Evolutionary conservation across 2,113 vertebrate species (phyloP).

Genomic region (Dolichotis patagonum): DNA sequence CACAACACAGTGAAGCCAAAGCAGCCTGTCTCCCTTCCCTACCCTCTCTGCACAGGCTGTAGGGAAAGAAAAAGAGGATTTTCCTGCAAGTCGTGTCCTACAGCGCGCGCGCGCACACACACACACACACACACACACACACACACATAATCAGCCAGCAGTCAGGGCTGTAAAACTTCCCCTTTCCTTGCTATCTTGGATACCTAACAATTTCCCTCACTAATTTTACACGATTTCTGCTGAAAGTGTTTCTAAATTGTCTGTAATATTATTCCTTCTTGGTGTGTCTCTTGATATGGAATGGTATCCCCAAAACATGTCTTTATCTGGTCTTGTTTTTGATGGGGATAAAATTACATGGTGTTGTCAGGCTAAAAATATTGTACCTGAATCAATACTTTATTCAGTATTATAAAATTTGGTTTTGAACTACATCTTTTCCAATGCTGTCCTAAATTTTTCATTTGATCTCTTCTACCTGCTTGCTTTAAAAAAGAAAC

Average conservation of each 20-base stretch:
- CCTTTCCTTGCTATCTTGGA: background rate
- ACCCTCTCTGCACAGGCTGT: background rate
- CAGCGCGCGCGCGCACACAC: background rate
- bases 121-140: background rate
- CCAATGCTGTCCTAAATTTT: background rate
- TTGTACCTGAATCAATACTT: background rate
- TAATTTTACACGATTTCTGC: background rate
- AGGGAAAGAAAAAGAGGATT: background rate
- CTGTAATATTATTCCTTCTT: background rate
- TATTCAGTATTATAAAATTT: background rate
- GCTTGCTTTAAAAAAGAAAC: slow-evolving; percentile 35
- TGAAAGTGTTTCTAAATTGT: background rate
- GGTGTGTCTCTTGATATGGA: background rate
- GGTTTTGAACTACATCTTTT: slow-evolving; percentile 11
- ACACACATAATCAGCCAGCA: background rate
- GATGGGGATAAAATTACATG: background rate
- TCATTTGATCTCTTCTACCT: background rate
- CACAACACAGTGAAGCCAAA: background rate
- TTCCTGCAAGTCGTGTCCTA: background rate
- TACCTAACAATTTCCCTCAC: background rate
- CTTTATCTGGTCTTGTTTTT: slow-evolving; percentile 50
- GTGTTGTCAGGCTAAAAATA: background rate
- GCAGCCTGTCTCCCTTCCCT: background rate
- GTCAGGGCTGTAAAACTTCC: background rate
- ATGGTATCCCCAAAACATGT: background rate